Evolutionary conservation across 2,113 vertebrate genomes (phyloP), one percentile per base, ranked within the genome.

Genomic region (Malurus elegans): DNA sequence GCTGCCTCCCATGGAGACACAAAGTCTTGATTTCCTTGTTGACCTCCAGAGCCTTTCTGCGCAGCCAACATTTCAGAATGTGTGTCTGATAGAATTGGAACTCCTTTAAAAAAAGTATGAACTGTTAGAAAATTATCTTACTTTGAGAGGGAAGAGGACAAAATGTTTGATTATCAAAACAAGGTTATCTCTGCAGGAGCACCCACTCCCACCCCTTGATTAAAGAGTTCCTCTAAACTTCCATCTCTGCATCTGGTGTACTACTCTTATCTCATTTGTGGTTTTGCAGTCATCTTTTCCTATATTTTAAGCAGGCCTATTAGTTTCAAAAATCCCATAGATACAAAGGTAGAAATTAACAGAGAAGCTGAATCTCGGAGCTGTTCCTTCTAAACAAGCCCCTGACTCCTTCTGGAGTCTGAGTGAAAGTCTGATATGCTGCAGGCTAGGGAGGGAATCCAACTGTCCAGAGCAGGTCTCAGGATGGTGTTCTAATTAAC

Each of bases 201-300:
- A 93, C 81, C 71, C 50, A 83, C 84, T 92, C 88, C 86, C 65
- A 79, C 25, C 34, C 26, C 78, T 94, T 91, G 93, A 90, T 95
- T 97, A 95, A 95, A 93, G 85, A 75, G 82, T 91, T 83, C 85
- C 79, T 92, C 79, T 80, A 72, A 95, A 89, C 70, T 86, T 92
- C 90, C 47, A 21, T 66, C 82, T 75, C 65, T 82, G 50, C 66
- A 93, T 90, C 66, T 90, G 61, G 53, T 91, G 69, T 67, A 90
- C 79, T 93, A 67, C 58, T 95, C 80, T 82, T 95, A 64, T 89
- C 86, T 94, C 75, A 73, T 88, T 95, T 88, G 92, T 84, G 93
- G 91, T 91, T 94, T 96, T 51, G 74, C 65, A 91, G 82, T 91
- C 4, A 73, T 69, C 45, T 91, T 89, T 94, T 88, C n/a, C 75